Conservation (phyloP, 2,797 vertebrate genomes). For the Sarcoramphus papa region DNA sequence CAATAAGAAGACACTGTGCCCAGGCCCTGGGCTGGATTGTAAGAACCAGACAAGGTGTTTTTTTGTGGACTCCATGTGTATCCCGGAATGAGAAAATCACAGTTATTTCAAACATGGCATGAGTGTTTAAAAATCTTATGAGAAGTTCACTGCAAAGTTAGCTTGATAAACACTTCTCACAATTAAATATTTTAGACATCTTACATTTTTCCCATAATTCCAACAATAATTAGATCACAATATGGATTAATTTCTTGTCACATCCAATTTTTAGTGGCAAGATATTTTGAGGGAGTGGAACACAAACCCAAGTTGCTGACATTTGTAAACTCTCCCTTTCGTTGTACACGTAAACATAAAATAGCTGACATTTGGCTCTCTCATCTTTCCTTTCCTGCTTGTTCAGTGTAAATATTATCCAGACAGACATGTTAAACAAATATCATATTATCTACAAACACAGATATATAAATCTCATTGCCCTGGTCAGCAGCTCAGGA, state of each 20-base stretch:
- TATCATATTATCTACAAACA: neutral
- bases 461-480: neutral
- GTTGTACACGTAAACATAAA: neutral
- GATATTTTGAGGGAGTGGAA: slow-evolving; percentile 38
- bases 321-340: slow-evolving; percentile 30
- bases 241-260: slow-evolving; percentile 76
- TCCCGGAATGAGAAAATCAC: neutral
- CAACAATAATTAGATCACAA: slow-evolving; percentile 72
- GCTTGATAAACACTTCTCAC: slow-evolving; percentile 60
- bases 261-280: slow-evolving; percentile 67
- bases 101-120: neutral
- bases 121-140: slow-evolving; percentile 19
- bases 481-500: neutral
- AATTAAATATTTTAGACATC: slow-evolving; percentile 71
- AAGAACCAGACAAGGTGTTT: accelerated
- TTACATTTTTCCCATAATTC: slow-evolving; percentile 67
- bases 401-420: slow-evolving; percentile 3
- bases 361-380: neutral
- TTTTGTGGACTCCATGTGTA: neutral
- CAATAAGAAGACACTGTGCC: neutral
- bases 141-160: slow-evolving; percentile 44
- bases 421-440: neutral
- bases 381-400: neutral
- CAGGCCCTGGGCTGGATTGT: neutral
- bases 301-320: slow-evolving; percentile 23